A percentile compares a stretch with the other conserved stretches of the same genome.
phyloP scores from a whole-genome alignment of 2,888 invertebrate species.

The Drepana falcataria region DNA sequence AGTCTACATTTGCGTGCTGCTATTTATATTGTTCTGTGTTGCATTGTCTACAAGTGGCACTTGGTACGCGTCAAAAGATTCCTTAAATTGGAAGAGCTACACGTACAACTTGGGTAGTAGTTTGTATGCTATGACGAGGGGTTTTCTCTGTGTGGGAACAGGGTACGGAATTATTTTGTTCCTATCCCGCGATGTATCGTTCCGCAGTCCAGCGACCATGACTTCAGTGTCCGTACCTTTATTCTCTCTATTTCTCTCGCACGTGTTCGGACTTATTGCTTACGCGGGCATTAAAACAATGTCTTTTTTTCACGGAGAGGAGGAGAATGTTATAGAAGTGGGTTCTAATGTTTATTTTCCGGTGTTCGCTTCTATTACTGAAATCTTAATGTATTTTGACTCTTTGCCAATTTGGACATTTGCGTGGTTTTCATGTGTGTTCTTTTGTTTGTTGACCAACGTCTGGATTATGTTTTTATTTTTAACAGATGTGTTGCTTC shows the following conservation, averaged over 20 bases:
- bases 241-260: slow-evolving; percentile 38
- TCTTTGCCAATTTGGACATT: slow-evolving; percentile 50
- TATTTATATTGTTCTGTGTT: slow-evolving; percentile 48
- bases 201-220: slow-evolving; percentile 66
- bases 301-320: slow-evolving; percentile 64
- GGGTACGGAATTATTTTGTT: slow-evolving; percentile 54
- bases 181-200: slow-evolving; percentile 48
- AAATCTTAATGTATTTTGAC: slow-evolving; percentile 57
- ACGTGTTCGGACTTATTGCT: slow-evolving; percentile 42
- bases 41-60: slow-evolving; percentile 53
- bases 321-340: slow-evolving; percentile 54
- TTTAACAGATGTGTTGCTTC: slow-evolving; percentile 36
- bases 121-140: slow-evolving; percentile 34
- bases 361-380: slow-evolving; percentile 49
- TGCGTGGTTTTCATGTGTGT: slow-evolving; percentile 52
- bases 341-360: slow-evolving; percentile 42
- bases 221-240: slow-evolving; percentile 48
- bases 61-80: slow-evolving; percentile 49
- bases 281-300: slow-evolving; percentile 60
- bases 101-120: slow-evolving; percentile 21
- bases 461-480: slow-evolving; percentile 51
- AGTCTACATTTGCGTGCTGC: slow-evolving; percentile 34
- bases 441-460: slow-evolving; percentile 45
- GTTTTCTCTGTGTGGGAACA: slow-evolving; percentile 45
- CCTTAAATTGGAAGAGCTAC: slow-evolving; percentile 30